phyloP scores from a whole-genome alignment of 2,888 invertebrate species.

The Trichopria drosophilae region DNA sequence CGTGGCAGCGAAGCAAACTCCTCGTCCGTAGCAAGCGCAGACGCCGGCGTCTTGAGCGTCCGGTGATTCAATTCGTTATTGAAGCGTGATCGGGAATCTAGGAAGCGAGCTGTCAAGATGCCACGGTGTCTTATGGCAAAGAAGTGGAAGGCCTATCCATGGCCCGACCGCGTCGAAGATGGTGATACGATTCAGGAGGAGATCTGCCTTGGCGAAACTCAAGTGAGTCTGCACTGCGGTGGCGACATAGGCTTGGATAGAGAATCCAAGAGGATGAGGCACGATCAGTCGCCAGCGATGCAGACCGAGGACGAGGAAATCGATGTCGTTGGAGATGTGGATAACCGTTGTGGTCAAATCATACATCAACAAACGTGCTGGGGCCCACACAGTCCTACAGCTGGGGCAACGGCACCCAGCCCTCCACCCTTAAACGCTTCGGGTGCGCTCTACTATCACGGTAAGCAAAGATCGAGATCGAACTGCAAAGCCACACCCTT shows the following conservation, averaged over 20 bases:
- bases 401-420: constrained; percentile 68
- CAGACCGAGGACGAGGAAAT: constrained; percentile 68
- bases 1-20: constrained; percentile 40
- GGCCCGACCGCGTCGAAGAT: constrained; percentile 67
- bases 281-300: constrained; percentile 26
- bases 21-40: constrained; percentile 45
- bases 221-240: no score
- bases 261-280: constrained; percentile 37
- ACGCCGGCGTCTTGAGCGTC: constrained; percentile 46
- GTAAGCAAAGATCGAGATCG: no score
- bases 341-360: constrained; percentile 46
- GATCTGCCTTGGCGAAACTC: no score
- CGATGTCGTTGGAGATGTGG: constrained; percentile 78
- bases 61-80: constrained; percentile 25
- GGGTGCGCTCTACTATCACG: constrained; percentile 56
- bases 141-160: constrained; percentile 89
- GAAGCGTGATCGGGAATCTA: constrained; percentile 18
- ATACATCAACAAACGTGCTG: constrained; percentile 63
- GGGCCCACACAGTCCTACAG: constrained; percentile 76
- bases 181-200: constrained; percentile 42
- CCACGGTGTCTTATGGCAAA: constrained; percentile 95
- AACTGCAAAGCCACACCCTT: constrained; percentile 5
- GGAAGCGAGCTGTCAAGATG: constrained; percentile 77
- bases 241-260: no score
- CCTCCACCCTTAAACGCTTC: constrained; percentile 56